A percentile compares a stretch with the other conserved stretches of the same genome.
These are phyloP conservation scores for Neocloeon triangulifer DNA, from an alignment of 1,140 invertebrate genomes.

Conservation along the genomic window DNA sequence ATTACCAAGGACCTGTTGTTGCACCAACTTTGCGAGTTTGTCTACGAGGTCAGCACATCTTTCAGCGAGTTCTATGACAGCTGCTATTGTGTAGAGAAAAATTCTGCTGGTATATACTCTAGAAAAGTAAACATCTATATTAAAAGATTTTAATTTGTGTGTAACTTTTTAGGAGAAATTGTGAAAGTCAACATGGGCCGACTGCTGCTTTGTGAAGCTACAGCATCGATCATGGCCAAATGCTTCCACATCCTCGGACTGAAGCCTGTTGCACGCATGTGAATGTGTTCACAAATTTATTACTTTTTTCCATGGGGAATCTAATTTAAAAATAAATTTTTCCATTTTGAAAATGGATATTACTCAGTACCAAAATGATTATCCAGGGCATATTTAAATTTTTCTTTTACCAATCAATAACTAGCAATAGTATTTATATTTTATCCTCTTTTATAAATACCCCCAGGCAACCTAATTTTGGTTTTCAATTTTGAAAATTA, in stretches of 20 bases:
- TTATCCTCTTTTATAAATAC: too few relatives aligned
- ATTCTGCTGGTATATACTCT: conserved; percentile 24
- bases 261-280: conserved; percentile 83
- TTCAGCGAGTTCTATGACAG: conserved; percentile 96
- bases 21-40: conserved; percentile 83
- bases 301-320: too few relatives aligned
- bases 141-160: background rate
- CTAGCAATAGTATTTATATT: too few relatives aligned
- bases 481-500: too few relatives aligned
- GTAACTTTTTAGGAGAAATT: conserved; percentile 33
- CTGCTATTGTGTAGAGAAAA: conserved; percentile 94
- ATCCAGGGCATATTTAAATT: too few relatives aligned
- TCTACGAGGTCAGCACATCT: conserved; percentile 79
- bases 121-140: background rate
- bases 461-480: too few relatives aligned
- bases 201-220: conserved; percentile 79
- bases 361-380: too few relatives aligned
- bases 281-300: too few relatives aligned
- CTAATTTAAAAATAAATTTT: too few relatives aligned
- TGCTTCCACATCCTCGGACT: conserved; percentile 82
- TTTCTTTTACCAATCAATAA: too few relatives aligned
- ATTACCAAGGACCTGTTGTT: conserved; percentile 67
- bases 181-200: conserved; percentile 66
- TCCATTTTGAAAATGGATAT: too few relatives aligned
- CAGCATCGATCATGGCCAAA: conserved; percentile 64